Conservation (phyloP, 2,888 invertebrate genomes). For the Pandemis heparana region DNA sequence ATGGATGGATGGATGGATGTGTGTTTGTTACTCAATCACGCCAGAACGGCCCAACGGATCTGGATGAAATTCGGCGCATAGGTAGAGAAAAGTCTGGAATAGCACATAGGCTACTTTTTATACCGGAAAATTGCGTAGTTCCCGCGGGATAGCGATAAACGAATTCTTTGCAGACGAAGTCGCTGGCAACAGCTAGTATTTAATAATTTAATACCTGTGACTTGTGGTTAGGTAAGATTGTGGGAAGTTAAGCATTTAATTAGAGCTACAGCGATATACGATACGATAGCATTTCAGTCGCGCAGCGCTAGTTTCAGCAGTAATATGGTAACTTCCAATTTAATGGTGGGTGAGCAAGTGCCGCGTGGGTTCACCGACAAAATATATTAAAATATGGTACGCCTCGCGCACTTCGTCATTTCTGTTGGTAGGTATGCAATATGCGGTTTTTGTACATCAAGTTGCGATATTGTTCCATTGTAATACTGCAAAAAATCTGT, state of each 20-base stretch:
- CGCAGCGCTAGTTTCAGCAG: conserved; percentile 72
- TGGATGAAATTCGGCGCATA: too few relatives aligned
- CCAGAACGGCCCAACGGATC: too few relatives aligned
- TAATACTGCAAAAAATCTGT: background rate
- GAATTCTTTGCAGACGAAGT: too few relatives aligned
- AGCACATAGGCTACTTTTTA: too few relatives aligned
- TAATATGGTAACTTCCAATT: conserved; percentile 81
- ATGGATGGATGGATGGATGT: too few relatives aligned
- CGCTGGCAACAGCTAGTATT: too few relatives aligned
- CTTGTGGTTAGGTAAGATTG: background rate
- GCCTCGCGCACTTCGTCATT: conserved; percentile 36
- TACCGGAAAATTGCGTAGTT: too few relatives aligned
- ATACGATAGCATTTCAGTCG: conserved; percentile 63
- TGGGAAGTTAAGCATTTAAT: conserved; percentile 24
- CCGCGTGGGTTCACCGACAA: conserved; percentile 66
- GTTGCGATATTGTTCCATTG: background rate
- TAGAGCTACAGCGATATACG: conserved; percentile 24
- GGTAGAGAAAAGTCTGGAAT: too few relatives aligned
- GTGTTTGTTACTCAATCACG: too few relatives aligned
- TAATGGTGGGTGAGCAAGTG: conserved; percentile 83
- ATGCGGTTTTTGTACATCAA: background rate
- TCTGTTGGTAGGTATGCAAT: conserved; percentile 29
- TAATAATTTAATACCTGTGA: background rate
- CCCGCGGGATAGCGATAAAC: too few relatives aligned
- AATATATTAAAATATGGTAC: conserved; percentile 70